Base-by-base conservation (phyloP, 1,140 invertebrate species). In the Zaprionus kolodkinae region DNA sequence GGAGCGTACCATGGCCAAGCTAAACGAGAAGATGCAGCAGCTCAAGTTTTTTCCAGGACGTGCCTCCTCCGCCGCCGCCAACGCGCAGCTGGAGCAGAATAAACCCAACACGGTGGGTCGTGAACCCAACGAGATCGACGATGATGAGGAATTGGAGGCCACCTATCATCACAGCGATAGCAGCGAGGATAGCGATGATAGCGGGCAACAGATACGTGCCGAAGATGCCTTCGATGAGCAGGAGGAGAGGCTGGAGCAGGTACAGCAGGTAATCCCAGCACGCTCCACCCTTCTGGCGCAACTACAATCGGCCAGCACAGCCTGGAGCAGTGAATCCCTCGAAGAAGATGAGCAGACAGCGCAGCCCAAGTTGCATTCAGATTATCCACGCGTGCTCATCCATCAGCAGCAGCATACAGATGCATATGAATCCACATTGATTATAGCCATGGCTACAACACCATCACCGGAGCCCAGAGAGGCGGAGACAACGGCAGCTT, bases 331-430 rank as follows among this genome's bases (percentile, higher is more conserved):
- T 36, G 85, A 89, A 10, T 89, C 86, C 1, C 57, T 89, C 2
- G 86, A 89, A 35, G 81, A 90, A 35, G 79, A 84, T 45, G 66
- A 36, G 21, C 66, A 17, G 2, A 15, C 71, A 6, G 7, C 10
- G 0, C 57, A 64, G 2, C 17, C 61, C 3, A n/a, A 70, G 27
- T n/a, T 50, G 6, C 35, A 35, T 21, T 15, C 10, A 6, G 86
- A 89, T n/a, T 84, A 84, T 52, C 91, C 91, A 2, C 77, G 91
- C 0, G 91, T 92, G 7, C 76, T 92, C n/a, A 91, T 92, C 50
- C 91, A 92, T 50, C 91, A 92, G 40, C 85, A 92, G 69, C 89
- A 92, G 69, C 89, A 92, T 40, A 80, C 88, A 1, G 91, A 92
- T 48, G 61, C 70, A 40, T 87, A 78, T 72, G 91, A 92, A 55